Evolutionary conservation across 1,140 invertebrate species (phyloP).

Genomic region (Trichonephila clavata): DNA sequence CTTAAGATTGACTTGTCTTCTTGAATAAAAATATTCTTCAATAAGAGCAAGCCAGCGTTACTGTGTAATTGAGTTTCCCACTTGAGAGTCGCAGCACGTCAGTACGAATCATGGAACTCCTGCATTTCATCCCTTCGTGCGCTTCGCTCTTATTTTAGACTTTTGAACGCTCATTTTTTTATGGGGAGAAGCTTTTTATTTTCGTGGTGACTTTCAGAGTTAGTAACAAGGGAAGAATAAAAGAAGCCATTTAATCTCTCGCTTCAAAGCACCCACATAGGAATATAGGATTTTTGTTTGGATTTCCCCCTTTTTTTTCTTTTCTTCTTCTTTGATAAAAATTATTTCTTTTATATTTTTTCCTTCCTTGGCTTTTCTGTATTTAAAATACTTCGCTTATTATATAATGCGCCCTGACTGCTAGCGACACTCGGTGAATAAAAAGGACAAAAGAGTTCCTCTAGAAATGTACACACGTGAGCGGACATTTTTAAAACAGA

Average conservation of each 20-base stretch:
- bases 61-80: conserved; percentile 76
- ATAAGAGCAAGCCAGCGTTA: conserved; percentile 77
- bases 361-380: neutral
- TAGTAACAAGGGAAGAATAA: conserved; percentile 75
- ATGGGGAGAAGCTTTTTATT: conserved; percentile 72
- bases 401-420: conserved; percentile 24
- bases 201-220: conserved; percentile 76
- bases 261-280: conserved; percentile 72
- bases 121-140: conserved; percentile 71
- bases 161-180: conserved; percentile 73
- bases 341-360: conserved; percentile 31
- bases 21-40: conserved; percentile 77
- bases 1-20: conserved; percentile 77
- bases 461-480: neutral
- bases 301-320: neutral
- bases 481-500: neutral
- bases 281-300: conserved; percentile 63
- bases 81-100: conserved; percentile 74
- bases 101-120: conserved; percentile 76
- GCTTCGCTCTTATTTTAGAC: conserved; percentile 64
- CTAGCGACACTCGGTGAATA: neutral
- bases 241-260: conserved; percentile 76
- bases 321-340: conserved; percentile 12
- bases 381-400: conserved; percentile 54
- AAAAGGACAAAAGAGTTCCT: neutral